Percentiles rank a stretch among this genome's conserved stretches.
These are phyloP conservation scores for Andrena praecox DNA, from an alignment of 2,888 invertebrate species.

Conservation along the genomic window DNA sequence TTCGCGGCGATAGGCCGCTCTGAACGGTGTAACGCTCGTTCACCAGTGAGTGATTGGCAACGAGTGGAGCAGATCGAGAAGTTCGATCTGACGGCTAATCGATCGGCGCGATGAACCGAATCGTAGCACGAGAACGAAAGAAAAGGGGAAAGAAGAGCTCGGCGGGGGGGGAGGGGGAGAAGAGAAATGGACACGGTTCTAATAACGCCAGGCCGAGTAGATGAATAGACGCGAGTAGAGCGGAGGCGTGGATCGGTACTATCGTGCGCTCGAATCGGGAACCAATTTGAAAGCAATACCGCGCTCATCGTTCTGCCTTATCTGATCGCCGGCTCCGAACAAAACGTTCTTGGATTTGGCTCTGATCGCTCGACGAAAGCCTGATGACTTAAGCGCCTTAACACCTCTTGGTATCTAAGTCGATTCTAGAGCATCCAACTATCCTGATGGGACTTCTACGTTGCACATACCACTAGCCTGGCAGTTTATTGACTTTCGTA, in stretches of 20 bases:
- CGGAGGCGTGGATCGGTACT: constrained; percentile 65
- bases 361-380: constrained; percentile 63
- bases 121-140: constrained; percentile 49
- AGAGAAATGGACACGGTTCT: constrained; percentile 55
- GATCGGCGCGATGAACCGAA: constrained; percentile 62
- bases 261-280: constrained; percentile 82
- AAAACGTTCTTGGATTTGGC: constrained; percentile 74
- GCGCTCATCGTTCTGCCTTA: constrained; percentile 80
- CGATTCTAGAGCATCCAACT: constrained; percentile 32
- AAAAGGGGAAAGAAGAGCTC: constrained; percentile 1
- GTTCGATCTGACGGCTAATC: constrained; percentile 67
- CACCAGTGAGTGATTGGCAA: constrained; percentile 30
- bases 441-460: constrained; percentile 31
- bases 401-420: constrained; percentile 70
- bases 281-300: constrained; percentile 84
- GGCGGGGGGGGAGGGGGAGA: constrained; percentile 11
- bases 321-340: constrained; percentile 76
- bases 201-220: constrained; percentile 69
- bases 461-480: background rate
- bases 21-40: constrained; percentile 30
- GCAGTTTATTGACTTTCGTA: background rate
- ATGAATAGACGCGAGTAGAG: constrained; percentile 66
- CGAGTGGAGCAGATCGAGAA: constrained; percentile 53
- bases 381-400: constrained; percentile 70
- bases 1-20: constrained; percentile 54